Evolutionary conservation across 1,140 invertebrate species (phyloP).

Genomic region (Aphaenogaster rudis): DNA sequence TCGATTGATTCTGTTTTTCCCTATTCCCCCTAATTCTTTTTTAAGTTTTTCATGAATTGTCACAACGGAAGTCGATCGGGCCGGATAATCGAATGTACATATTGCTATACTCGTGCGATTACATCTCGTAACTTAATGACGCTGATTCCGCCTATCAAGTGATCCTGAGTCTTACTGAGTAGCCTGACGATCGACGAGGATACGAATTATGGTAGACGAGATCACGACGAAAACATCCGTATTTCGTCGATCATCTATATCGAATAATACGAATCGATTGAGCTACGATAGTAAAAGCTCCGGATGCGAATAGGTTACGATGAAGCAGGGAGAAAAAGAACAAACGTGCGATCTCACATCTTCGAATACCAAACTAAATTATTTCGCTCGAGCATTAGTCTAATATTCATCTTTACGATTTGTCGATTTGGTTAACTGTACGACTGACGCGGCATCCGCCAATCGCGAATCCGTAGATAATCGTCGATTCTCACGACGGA

Average conservation of each 20-base stretch:
- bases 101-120: conserved; percentile 52
- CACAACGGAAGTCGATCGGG: conserved; percentile 33
- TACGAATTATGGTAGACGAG: conserved; percentile 5
- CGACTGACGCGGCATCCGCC: conserved; percentile 37
- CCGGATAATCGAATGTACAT: conserved; percentile 55
- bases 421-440: conserved; percentile 52
- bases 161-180: conserved; percentile 56
- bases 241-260: conserved; percentile 60
- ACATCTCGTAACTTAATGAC: conserved; percentile 76
- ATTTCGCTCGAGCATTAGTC: conserved; percentile 75
- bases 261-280: conserved; percentile 23
- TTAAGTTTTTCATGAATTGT: conserved; percentile 71
- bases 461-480: conserved; percentile 15
- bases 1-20: conserved; percentile 75
- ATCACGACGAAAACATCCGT: conserved; percentile 28
- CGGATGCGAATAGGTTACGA: conserved; percentile 10
- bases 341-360: conserved; percentile 80
- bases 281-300: conserved; percentile 25
- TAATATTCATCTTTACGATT: conserved; percentile 64
- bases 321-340: conserved; percentile 16
- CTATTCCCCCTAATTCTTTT: conserved; percentile 35
- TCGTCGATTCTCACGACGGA: conserved; percentile 57
- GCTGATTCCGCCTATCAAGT: conserved; percentile 49
- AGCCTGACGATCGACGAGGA: conserved; percentile 59
- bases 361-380: conserved; percentile 81